phyloP scores from a whole-genome alignment of 2,888 invertebrate species.

The Tachystola acroxantha region DNA sequence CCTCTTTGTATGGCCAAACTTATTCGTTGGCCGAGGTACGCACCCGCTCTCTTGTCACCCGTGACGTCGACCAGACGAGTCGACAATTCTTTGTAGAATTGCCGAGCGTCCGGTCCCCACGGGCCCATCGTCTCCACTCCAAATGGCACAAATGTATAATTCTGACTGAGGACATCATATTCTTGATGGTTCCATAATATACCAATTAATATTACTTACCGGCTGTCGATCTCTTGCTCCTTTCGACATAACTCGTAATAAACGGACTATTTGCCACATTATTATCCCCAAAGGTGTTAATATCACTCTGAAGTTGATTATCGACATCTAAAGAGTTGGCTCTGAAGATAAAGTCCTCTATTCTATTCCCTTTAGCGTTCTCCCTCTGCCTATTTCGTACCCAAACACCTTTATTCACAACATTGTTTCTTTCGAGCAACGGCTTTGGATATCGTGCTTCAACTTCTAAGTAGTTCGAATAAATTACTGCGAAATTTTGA shows the following conservation, averaged over 20 bases:
- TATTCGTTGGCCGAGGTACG: too few species aligned
- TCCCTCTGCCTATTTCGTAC: constrained; percentile 25
- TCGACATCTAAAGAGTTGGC: constrained; percentile 47
- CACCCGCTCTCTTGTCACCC: too few species aligned
- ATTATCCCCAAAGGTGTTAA: constrained; percentile 34
- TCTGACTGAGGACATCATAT: too few species aligned
- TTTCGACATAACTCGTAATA: constrained; percentile 36
- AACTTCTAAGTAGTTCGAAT: constrained; percentile 24
- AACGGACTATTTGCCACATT: constrained; percentile 29
- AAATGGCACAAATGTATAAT: too few species aligned
- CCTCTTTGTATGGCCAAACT: too few species aligned
- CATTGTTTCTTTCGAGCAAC: constrained; percentile 46
- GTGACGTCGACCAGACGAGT: too few species aligned
- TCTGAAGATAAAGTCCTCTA: constrained; percentile 45
- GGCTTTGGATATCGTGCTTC: constrained; percentile 34
- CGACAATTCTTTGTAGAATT: too few species aligned
- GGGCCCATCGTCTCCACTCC: too few species aligned
- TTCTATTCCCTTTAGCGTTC: constrained; percentile 17
- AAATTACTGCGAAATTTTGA: constrained; percentile 17
- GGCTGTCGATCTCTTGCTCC: constrained; percentile 39
- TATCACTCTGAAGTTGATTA: constrained; percentile 36
- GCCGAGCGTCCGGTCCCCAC: too few species aligned
- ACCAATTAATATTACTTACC: constrained; percentile 43
- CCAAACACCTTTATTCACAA: constrained; percentile 59
- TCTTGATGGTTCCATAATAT: too few species aligned